Base-by-base conservation (phyloP, 2,113 vertebrate species). In the Geococcyx californianus region DNA sequence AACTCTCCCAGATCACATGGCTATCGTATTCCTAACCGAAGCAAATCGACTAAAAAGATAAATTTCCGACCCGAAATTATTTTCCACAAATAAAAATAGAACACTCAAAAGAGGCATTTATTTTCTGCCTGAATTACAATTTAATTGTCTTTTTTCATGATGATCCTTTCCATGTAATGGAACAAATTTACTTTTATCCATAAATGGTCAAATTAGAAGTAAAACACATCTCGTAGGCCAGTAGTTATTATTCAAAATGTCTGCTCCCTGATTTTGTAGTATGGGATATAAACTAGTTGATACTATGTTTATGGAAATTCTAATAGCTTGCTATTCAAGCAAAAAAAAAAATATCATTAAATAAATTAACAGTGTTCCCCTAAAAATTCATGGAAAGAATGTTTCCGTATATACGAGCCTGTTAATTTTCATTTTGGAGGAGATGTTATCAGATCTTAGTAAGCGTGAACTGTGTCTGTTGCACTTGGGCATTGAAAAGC, bases 61-160 rank as follows among this genome's bases (percentile, higher is more conserved):
- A 26, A 68, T 11, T 64, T 45, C 6, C 10, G 16, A 3, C 16
- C 38, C 58, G 42, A 63, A 44, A 5, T 55, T 63, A 25, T 29
- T 83, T 72, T 79, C 33, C 36, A 47, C 11, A n/a, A 75, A 52
- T 16, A 5, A 81, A 51, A 77, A 9, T 1, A 49, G 6, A 66
- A 3, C 9, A 40, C 5, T 49, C 13, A 17, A 72, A 67, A n/a
- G 5, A 10, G 3, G 0, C 25, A 5, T 55, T 49, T 8, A 8
- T 7, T 21, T 25, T 18, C 11, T 3, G 3, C 59, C 25, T 20
- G 13, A 81, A 54, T 72, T 67, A 29, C 9, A 60, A 15, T 44
- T 51, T 40, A 0, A 47, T 38, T 40, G 2, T 11, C 4, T 64
- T 76, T 58, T 29, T 44, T 33, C 7, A 1, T 74, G 7, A 18